Conservation (phyloP, 2,888 invertebrate genomes). For the Eupithecia abbreviata region DNA sequence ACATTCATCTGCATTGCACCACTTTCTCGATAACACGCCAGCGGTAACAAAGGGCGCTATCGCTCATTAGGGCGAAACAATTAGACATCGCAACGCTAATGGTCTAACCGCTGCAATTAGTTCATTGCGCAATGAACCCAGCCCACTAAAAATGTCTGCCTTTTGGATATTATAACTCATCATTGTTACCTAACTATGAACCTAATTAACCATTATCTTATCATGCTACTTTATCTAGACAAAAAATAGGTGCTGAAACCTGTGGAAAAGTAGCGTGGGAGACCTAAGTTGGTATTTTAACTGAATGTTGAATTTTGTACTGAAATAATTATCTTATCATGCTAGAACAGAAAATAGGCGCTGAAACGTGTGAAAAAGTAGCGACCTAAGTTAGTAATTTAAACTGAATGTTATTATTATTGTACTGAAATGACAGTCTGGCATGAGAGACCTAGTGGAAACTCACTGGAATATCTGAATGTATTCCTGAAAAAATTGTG, state of each 20-base stretch:
- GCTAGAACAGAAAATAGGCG: not conserved
- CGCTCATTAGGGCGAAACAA: conserved; percentile 49
- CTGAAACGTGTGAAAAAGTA: not conserved
- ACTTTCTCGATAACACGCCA: conserved; percentile 27
- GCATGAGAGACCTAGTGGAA: not conserved
- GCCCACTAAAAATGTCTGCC: conserved; percentile 18
- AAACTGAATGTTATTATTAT: not conserved
- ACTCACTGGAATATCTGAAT: not conserved
- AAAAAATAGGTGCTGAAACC: not conserved
- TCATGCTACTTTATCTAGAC: not conserved
- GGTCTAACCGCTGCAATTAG: conserved; percentile 44
- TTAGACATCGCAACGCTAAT: conserved; percentile 45
- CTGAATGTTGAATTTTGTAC: not conserved
- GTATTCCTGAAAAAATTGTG: not conserved
- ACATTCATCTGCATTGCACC: conserved; percentile 16
- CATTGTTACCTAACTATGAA: not conserved
- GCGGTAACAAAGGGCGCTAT: conserved; percentile 47
- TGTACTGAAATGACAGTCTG: not conserved
- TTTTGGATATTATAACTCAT: conserved; percentile 1
- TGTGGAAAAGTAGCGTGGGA: too few relatives aligned
- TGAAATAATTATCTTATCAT: not conserved
- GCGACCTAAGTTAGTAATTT: not conserved
- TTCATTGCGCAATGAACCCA: conserved; percentile 41
- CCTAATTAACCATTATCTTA: not conserved
- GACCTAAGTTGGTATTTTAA: not conserved